Evolutionary conservation across 2,888 invertebrate species (phyloP).

Genomic region (Dolichomitus sp.): DNA sequence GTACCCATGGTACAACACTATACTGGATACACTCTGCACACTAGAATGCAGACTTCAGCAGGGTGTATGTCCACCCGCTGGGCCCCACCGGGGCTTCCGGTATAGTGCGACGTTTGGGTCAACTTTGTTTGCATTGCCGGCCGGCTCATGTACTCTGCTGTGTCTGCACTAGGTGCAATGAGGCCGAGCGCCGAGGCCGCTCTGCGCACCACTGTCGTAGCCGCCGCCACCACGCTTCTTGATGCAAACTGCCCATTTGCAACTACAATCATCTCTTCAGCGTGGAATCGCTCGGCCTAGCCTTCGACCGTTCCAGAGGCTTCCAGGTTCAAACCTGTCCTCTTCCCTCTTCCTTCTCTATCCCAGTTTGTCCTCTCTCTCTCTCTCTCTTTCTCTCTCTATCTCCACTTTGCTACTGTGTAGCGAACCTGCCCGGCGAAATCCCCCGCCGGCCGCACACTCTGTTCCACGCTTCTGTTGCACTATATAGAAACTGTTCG

Average conservation of each 20-base stretch:
- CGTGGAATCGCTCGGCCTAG: constrained; percentile 77
- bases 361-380: constrained; percentile 6
- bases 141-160: constrained; percentile 77
- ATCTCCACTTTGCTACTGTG: constrained; percentile 27
- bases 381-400: not conserved
- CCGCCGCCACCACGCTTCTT: constrained; percentile 77
- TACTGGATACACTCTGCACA: constrained; percentile 1
- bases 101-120: constrained; percentile 80
- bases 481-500: constrained; percentile 33
- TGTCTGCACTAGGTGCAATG: constrained; percentile 58
- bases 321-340: constrained; percentile 24
- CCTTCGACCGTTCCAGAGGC: constrained; percentile 50
- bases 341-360: constrained; percentile 5
- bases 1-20: constrained; percentile 5
- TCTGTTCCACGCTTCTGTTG: constrained; percentile 52
- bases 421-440: constrained; percentile 58
- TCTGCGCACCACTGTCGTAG: constrained; percentile 1
- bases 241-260: constrained; percentile 86
- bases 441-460: constrained; percentile 55
- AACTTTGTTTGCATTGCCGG: constrained; percentile 84
- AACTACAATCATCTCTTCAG: constrained; percentile 84
- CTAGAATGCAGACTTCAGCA: constrained; percentile 48
- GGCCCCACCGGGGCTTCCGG: constrained; percentile 58
- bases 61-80: constrained; percentile 19
- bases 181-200: constrained; percentile 34